Conservation (phyloP, 2,888 invertebrate species). For the Hybos culiciformis region DNA sequence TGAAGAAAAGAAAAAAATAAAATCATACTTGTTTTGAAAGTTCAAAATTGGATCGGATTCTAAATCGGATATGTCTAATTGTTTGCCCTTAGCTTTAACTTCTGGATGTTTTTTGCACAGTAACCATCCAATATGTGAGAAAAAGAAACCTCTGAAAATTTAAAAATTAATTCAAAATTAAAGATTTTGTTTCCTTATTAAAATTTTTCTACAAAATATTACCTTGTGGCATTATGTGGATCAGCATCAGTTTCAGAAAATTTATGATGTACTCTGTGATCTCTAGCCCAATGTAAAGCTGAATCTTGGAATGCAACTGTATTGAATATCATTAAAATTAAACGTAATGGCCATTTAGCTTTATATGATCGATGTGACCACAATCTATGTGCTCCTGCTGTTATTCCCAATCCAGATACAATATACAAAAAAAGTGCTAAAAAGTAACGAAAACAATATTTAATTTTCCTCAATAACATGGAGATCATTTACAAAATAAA, state of each 20-base stretch:
- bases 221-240: conserved; percentile 71
- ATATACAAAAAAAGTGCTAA: conserved; percentile 61
- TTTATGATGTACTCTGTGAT: conserved; percentile 81
- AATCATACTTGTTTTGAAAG: conserved; percentile 71
- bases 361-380: conserved; percentile 96
- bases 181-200: neutral
- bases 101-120: conserved; percentile 82
- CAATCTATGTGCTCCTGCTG: conserved; percentile 90
- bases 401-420: conserved; percentile 77
- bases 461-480: no score
- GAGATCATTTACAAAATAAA: no score
- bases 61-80: conserved; percentile 73
- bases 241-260: conserved; percentile 89
- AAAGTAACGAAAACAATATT: conserved; percentile 24
- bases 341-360: conserved; percentile 75
- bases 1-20: neutral
- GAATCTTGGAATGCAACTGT: conserved; percentile 83
- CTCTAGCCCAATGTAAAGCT: conserved; percentile 64
- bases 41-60: conserved; percentile 64
- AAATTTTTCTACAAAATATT: neutral
- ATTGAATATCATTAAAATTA: conserved; percentile 69
- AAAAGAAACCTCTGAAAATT: conserved; percentile 72
- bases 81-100: conserved; percentile 72
- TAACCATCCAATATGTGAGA: conserved; percentile 92
- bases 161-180: conserved; percentile 2